A percentile compares a stretch with the other conserved stretches of the same genome.
Evolutionary conservation across 2,797 vertebrate species (phyloP).

Genomic region (Phylloscopus collybita): DNA sequence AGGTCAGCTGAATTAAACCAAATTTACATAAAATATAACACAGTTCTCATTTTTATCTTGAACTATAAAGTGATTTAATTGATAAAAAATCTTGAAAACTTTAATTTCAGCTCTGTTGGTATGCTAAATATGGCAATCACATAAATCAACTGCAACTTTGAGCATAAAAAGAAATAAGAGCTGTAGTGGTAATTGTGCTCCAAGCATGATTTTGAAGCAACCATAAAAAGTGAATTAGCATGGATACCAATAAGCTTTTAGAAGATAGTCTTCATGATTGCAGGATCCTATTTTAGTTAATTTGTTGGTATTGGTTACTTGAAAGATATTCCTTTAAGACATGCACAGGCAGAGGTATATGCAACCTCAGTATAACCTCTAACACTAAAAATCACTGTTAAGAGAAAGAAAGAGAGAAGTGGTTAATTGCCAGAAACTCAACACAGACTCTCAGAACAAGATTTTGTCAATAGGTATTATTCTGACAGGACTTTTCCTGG

Average conservation of each 20-base stretch:
- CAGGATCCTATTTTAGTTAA: neutral
- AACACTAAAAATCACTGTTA: constrained; percentile 16
- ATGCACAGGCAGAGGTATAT: neutral
- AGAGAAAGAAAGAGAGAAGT: neutral
- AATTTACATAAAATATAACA: neutral
- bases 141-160: neutral
- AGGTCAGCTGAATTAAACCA: neutral
- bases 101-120: neutral
- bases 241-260: neutral
- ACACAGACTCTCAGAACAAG: neutral
- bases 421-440: constrained; percentile 5
- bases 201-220: neutral
- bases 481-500: neutral
- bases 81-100: neutral
- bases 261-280: neutral
- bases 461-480: neutral
- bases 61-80: neutral
- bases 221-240: neutral
- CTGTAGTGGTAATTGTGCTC: neutral
- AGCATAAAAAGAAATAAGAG: neutral
- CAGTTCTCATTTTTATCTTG: neutral
- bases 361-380: neutral
- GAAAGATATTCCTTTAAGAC: neutral
- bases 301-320: neutral
- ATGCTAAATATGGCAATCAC: neutral